Evolutionary conservation across 2,113 vertebrate genomes (phyloP).

Genomic region (Xenopus laevis): DNA sequence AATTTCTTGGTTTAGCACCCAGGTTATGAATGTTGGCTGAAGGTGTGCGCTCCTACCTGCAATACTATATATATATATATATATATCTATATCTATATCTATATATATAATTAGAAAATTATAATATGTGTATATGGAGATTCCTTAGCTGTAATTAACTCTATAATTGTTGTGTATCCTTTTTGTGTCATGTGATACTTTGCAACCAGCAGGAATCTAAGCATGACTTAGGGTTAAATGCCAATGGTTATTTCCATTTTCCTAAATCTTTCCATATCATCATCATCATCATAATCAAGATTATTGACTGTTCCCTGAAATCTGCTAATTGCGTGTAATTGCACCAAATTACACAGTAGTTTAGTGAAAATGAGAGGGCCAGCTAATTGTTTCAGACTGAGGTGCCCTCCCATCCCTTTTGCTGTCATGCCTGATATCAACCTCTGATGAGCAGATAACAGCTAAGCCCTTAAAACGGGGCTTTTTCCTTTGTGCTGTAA

Average conservation of each 20-base stretch:
- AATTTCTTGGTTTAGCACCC: no score
- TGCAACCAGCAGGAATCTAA: slow-evolving; percentile 2
- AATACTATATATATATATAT: no score
- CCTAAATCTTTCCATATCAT: slow-evolving; percentile 16
- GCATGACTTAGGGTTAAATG: slow-evolving; percentile 23
- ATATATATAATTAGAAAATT: no score
- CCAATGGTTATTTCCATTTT: slow-evolving; percentile 39
- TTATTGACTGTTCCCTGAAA: slow-evolving; percentile 38
- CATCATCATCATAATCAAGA: slow-evolving; percentile 11
- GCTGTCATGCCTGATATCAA: slow-evolving; percentile 23
- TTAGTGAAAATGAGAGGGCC: slow-evolving; percentile 29
- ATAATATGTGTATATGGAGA: no score
- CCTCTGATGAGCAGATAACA: slow-evolving; percentile 33
- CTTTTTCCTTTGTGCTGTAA: slow-evolving; percentile 16
- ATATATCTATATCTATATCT: no score
- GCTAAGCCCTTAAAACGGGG: slow-evolving; percentile 15
- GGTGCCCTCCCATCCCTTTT: slow-evolving; percentile 18
- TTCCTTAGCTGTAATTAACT: no score
- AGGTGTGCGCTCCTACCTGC: no score
- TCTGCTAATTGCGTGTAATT: slow-evolving; percentile 44
- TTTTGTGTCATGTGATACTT: slow-evolving; percentile 7
- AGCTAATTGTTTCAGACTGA: slow-evolving; percentile 34
- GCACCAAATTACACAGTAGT: slow-evolving; percentile 44
- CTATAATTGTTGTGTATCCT: no score
- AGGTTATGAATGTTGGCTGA: no score